phyloP scores from a whole-genome alignment of 1,140 invertebrate genomes.

The Lepidostoma basale region DNA sequence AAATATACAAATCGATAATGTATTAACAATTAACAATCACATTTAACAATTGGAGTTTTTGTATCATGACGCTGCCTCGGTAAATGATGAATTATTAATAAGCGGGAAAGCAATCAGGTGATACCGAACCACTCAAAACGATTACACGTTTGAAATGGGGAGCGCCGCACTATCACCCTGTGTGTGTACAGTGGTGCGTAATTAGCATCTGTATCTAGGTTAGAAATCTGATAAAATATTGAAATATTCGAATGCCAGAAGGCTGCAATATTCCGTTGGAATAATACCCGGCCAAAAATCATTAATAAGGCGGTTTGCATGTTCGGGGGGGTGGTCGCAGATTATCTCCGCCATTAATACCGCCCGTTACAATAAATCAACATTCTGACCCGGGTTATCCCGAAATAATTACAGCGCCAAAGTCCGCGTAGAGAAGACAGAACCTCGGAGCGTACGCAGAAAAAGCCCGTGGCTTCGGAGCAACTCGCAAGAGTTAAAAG shows the following conservation, averaged over 20 bases:
- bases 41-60: too few relatives aligned
- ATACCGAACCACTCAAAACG: too few relatives aligned
- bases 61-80: too few relatives aligned
- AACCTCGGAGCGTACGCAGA: not conserved
- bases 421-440: not conserved
- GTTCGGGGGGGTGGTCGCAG: not conserved
- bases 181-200: too few relatives aligned
- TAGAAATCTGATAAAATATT: too few relatives aligned
- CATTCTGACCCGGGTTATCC: constrained; percentile 12
- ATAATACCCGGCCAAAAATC: constrained; percentile 20
- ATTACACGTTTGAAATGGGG: too few relatives aligned
- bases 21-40: too few relatives aligned
- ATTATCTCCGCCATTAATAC: constrained; percentile 20
- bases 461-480: not conserved
- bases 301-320: not conserved
- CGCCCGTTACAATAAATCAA: constrained; percentile 8
- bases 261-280: constrained; percentile 17
- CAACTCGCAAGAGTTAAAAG: constrained; percentile 21
- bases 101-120: too few relatives aligned
- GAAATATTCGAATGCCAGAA: not conserved
- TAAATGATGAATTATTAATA: too few relatives aligned
- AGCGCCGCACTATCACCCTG: too few relatives aligned
- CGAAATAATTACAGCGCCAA: constrained; percentile 16
- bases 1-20: too few relatives aligned
- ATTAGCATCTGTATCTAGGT: too few relatives aligned